A percentile compares a stretch with the other conserved stretches of the same genome.
Evolutionary conservation across 2,888 invertebrate species (phyloP).

Genomic region (Mythimna lalbum): DNA sequence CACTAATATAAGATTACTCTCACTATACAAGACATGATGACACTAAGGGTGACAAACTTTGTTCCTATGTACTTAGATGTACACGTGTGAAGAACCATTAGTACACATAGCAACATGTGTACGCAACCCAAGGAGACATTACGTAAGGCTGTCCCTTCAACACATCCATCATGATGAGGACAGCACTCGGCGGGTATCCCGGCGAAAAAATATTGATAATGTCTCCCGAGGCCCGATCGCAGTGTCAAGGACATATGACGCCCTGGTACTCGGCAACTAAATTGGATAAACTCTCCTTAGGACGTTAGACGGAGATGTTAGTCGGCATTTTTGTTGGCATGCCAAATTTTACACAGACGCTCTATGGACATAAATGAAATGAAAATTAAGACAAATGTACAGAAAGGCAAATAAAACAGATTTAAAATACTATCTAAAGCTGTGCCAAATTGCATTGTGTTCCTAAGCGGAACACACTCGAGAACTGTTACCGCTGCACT

Average conservation of each 20-base stretch:
- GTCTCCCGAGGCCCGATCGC: slow-evolving; percentile 56
- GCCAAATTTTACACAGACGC: not conserved
- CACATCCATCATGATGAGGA: slow-evolving; percentile 62
- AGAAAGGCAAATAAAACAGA: slow-evolving; percentile 26
- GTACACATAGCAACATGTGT: slow-evolving; percentile 18
- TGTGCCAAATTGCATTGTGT: slow-evolving; percentile 51
- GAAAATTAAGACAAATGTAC: slow-evolving; percentile 15
- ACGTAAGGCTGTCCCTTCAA: slow-evolving; percentile 36
- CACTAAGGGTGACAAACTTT: not conserved
- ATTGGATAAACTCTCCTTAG: slow-evolving; percentile 54
- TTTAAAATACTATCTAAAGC: slow-evolving; percentile 31
- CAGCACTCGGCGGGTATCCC: slow-evolving; percentile 47
- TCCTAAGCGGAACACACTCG: slow-evolving; percentile 44
- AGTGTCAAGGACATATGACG: slow-evolving; percentile 59
- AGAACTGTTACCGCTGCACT: slow-evolving; percentile 18
- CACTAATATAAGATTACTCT: no score
- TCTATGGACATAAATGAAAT: slow-evolving; percentile 13
- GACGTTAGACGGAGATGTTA: slow-evolving; percentile 13
- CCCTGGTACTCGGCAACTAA: slow-evolving; percentile 47
- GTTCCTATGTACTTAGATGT: no score
- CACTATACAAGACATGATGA: not conserved
- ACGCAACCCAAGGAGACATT: slow-evolving; percentile 33
- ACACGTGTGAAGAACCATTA: slow-evolving; percentile 15
- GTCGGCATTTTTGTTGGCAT: slow-evolving; percentile 2
- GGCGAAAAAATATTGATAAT: slow-evolving; percentile 64